These are phyloP conservation scores for Centrocercus urophasianus DNA, from an alignment of 2,113 vertebrate species.

Conservation along the genomic window DNA sequence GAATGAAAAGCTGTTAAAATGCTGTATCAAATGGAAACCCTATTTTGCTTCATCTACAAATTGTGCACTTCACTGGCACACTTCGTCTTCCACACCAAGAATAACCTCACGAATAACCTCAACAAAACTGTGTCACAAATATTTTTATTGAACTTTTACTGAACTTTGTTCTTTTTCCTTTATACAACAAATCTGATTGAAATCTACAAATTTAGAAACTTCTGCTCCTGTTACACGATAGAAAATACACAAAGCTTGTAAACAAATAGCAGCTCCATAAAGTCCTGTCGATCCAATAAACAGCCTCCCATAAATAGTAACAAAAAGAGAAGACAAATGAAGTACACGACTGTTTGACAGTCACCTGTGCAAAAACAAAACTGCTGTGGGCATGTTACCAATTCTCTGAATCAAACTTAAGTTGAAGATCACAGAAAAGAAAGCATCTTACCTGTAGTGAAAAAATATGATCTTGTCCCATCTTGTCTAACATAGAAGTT, in stretches of 20 bases:
- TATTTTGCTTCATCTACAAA: not conserved
- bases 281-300: not conserved
- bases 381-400: not conserved
- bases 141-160: not conserved
- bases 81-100: not conserved
- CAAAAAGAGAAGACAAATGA: not conserved
- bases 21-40: not conserved
- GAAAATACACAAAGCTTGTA: not conserved
- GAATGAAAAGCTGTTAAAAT: not conserved
- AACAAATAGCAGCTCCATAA: not conserved
- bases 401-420: not conserved
- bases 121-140: not conserved
- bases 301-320: not conserved
- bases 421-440: not conserved
- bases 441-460: constrained; percentile 87
- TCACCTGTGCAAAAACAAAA: not conserved
- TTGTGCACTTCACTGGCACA: not conserved
- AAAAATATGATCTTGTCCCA: constrained; percentile 94
- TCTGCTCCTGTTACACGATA: not conserved
- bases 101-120: not conserved
- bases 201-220: not conserved
- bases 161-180: not conserved
- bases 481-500: constrained; percentile 97
- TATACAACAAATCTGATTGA: not conserved
- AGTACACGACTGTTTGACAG: not conserved